Evolutionary conservation across 2,113 vertebrate genomes (phyloP).

Genomic region (Rostratula benghalensis): DNA sequence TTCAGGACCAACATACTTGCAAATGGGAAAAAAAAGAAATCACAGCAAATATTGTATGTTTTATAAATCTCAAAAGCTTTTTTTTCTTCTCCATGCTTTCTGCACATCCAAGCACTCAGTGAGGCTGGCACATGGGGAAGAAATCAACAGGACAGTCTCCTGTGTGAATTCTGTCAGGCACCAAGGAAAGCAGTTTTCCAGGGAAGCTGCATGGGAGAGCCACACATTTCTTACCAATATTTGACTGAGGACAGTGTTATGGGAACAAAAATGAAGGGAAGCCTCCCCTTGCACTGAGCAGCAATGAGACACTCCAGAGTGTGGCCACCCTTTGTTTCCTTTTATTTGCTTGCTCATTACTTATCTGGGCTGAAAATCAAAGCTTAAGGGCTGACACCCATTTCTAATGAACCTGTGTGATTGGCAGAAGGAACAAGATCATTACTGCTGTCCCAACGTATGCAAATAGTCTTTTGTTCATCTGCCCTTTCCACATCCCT

Average conservation of each 20-base stretch:
- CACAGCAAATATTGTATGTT: neutral
- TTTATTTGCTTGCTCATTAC: neutral
- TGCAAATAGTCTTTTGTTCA: slow-evolving; percentile 24
- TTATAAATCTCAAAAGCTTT: neutral
- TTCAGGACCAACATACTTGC: neutral
- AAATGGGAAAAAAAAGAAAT: neutral
- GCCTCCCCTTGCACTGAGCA: neutral
- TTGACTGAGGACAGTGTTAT: neutral
- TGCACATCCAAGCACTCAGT: neutral
- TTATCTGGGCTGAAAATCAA: slow-evolving; percentile 25
- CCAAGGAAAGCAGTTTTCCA: slow-evolving; percentile 3
- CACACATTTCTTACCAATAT: neutral
- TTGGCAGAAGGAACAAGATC: neutral
- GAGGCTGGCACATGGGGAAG: neutral
- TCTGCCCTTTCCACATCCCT: slow-evolving; percentile 1
- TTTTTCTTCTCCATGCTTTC: neutral
- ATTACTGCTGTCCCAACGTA: neutral
- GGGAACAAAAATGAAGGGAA: neutral
- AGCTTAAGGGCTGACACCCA: neutral
- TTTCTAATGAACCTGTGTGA: neutral
- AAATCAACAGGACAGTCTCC: neutral
- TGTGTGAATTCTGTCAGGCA: neutral
- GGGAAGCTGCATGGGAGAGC: neutral
- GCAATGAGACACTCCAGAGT: neutral
- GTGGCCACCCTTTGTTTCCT: slow-evolving; percentile 22